Conservation (phyloP, 2,888 invertebrate species). For the Zygogramma bicolorata region DNA sequence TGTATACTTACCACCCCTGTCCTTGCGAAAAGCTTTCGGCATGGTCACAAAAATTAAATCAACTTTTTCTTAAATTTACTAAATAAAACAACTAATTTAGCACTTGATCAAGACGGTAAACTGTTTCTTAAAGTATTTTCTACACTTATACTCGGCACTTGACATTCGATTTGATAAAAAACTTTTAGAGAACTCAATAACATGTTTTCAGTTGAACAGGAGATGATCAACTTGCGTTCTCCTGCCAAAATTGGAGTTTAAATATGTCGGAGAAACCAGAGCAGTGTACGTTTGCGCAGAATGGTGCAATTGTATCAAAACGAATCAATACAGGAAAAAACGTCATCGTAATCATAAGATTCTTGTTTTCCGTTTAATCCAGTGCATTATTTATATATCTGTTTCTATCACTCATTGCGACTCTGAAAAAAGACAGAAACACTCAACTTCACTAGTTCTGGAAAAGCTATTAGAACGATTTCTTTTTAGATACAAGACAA, state of each 20-base stretch:
- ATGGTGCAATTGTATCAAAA: slow-evolving; percentile 16
- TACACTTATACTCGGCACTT: slow-evolving; percentile 77
- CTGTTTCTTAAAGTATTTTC: slow-evolving; percentile 80
- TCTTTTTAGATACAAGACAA: too few relatives aligned
- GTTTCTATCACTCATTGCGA: too few relatives aligned
- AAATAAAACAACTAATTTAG: slow-evolving; percentile 71
- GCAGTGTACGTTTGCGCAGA: slow-evolving; percentile 26
- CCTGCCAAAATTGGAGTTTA: slow-evolving; percentile 19
- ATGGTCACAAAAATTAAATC: slow-evolving; percentile 68
- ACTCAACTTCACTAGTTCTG: too few relatives aligned
- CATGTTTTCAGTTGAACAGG: slow-evolving; percentile 71
- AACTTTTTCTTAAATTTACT: slow-evolving; percentile 68
- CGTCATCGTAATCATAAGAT: not conserved
- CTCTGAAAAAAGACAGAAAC: too few relatives aligned
- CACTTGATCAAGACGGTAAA: slow-evolving; percentile 85
- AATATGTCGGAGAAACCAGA: slow-evolving; percentile 3
- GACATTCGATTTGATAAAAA: slow-evolving; percentile 79
- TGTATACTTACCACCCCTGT: slow-evolving; percentile 75
- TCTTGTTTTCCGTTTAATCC: not conserved
- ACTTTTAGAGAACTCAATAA: slow-evolving; percentile 80
- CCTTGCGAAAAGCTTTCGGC: slow-evolving; percentile 84
- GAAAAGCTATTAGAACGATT: too few relatives aligned
- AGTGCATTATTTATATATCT: too few relatives aligned
- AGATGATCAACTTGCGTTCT: slow-evolving; percentile 56
- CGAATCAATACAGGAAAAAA: too few relatives aligned